A percentile compares a stretch with the other conserved stretches of the same genome.
These are phyloP conservation scores for Pipistrellus pipistrellus DNA, from an alignment of 2,797 vertebrate species.

Conservation along the genomic window DNA sequence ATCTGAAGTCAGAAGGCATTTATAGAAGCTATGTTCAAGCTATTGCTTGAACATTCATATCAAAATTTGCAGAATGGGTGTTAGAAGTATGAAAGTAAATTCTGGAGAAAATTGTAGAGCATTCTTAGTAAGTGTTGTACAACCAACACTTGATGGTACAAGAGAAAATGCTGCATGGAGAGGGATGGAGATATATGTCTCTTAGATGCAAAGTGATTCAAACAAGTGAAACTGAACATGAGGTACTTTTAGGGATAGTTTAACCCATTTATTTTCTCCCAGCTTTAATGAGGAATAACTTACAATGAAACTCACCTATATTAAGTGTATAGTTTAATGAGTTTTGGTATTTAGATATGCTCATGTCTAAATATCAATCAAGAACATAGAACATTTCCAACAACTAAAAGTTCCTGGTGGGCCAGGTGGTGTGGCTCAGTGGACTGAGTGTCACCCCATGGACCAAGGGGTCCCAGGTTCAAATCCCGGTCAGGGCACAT, in stretches of 20 bases:
- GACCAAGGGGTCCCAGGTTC: no score
- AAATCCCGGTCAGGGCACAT: no score
- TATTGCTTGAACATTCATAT: not conserved
- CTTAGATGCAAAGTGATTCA: not conserved
- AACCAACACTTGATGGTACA: not conserved
- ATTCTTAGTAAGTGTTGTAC: not conserved
- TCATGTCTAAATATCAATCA: not conserved
- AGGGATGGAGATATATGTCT: not conserved
- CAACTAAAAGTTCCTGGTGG: not conserved
- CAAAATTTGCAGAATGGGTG: not conserved
- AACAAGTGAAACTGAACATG: not conserved
- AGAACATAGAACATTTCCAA: not conserved
- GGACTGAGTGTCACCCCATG: no score
- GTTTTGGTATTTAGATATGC: not conserved
- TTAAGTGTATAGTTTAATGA: not conserved
- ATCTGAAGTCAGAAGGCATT: constrained; percentile 1
- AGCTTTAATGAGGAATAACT: not conserved
- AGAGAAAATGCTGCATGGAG: not conserved
- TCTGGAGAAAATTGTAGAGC: not conserved
- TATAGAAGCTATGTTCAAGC: no score
- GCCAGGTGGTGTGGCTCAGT: no score
- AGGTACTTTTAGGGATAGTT: not conserved
- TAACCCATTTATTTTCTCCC: not conserved
- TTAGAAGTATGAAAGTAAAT: not conserved
- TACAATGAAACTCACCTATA: not conserved